Evolutionary conservation across 2,797 vertebrate species (phyloP).

Genomic region (Synaphobranchus kaupii): DNA sequence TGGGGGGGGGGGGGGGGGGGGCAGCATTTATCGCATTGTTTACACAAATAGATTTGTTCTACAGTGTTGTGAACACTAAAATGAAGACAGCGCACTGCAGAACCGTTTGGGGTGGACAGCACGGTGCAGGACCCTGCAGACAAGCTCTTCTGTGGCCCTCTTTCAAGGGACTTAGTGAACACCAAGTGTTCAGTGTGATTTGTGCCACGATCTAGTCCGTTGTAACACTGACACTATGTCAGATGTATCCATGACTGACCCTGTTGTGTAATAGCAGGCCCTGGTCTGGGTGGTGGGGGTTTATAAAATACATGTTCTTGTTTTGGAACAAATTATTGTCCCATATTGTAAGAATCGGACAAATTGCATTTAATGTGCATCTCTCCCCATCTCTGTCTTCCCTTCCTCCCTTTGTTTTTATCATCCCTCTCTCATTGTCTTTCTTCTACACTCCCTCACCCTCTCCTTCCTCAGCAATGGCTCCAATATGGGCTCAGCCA

Average conservation of each 20-base stretch:
- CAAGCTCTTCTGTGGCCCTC: neutral
- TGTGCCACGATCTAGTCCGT: neutral
- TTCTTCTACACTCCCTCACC: neutral
- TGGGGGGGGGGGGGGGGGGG: too few relatives aligned
- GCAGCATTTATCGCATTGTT: neutral
- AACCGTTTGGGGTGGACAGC: neutral
- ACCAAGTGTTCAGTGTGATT: neutral
- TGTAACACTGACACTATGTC: neutral
- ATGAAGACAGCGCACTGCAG: neutral
- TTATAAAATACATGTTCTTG: neutral
- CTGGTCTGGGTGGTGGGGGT: neutral
- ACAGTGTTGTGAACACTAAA: neutral
- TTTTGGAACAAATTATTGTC: neutral
- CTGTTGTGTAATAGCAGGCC: neutral
- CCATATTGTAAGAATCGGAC: neutral
- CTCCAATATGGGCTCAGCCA: constrained; percentile 84
- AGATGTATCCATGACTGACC: neutral
- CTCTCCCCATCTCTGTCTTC: neutral
- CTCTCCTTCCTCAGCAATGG: constrained; percentile 64
- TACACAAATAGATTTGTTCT: neutral
- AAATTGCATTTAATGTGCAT: neutral
- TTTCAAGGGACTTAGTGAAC: neutral
- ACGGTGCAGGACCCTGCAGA: neutral
- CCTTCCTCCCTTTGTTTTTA: neutral
- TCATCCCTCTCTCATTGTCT: neutral